Conservation (phyloP, 2,888 invertebrate genomes). For the Bembecia ichneumoniformis region DNA sequence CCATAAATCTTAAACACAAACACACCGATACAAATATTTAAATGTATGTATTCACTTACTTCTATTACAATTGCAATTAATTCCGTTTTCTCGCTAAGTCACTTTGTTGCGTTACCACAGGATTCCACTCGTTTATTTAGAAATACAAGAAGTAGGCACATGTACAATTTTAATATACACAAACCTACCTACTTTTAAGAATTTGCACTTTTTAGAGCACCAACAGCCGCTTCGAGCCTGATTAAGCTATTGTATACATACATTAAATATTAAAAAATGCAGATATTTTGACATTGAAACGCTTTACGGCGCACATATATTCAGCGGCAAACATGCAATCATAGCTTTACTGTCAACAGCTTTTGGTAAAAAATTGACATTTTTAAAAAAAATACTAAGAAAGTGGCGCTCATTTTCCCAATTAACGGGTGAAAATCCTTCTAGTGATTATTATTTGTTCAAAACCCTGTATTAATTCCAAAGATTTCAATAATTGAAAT, state of each 20-base stretch:
- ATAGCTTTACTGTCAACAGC: too few species aligned
- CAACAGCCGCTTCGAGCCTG: too few species aligned
- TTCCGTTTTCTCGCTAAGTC: slow-evolving; percentile 22
- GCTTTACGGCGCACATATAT: too few species aligned
- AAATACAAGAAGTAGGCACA: background rate
- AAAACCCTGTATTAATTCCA: slow-evolving; percentile 44
- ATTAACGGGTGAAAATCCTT: slow-evolving; percentile 36
- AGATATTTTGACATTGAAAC: too few species aligned
- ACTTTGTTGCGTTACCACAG: slow-evolving; percentile 34
- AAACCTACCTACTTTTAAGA: too few species aligned
- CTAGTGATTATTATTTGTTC: slow-evolving; percentile 28
- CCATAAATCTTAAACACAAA: background rate
- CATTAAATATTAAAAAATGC: too few species aligned
- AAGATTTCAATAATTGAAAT: slow-evolving; percentile 42
- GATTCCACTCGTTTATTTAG: slow-evolving; percentile 25
- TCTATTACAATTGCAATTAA: background rate
- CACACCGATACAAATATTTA: background rate
- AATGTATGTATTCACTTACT: background rate
- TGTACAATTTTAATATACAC: too few species aligned
- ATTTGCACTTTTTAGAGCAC: too few species aligned
- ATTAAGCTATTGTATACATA: too few species aligned
- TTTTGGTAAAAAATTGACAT: too few species aligned
- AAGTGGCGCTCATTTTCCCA: background rate
- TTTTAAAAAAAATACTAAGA: background rate
- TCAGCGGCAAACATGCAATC: too few species aligned